These are phyloP conservation scores for Intellagama lesueurii DNA, from an alignment of 2,797 vertebrate species.

Conservation along the genomic window DNA sequence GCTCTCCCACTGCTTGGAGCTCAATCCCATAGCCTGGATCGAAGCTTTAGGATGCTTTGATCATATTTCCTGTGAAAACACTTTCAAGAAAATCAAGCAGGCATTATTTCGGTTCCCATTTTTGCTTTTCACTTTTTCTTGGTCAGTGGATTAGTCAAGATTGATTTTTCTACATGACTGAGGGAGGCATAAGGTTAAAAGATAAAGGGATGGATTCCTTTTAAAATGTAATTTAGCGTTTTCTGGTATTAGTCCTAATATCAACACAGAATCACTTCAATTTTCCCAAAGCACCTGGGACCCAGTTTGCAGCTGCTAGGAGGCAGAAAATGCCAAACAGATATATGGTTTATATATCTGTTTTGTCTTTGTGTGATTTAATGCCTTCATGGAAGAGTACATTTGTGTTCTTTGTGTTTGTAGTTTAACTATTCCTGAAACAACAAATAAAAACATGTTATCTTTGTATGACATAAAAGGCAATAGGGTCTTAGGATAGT, in stretches of 20 bases:
- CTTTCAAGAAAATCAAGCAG: slow-evolving; percentile 69
- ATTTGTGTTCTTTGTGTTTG: not conserved
- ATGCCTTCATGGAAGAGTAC: not conserved
- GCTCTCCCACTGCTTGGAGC: slow-evolving; percentile 6
- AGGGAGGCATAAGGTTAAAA: slow-evolving; percentile 79
- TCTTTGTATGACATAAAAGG: slow-evolving; percentile 16
- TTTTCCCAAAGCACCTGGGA: slow-evolving; percentile 70
- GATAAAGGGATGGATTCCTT: slow-evolving; percentile 77
- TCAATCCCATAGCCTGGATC: slow-evolving; percentile 21
- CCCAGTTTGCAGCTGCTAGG: slow-evolving; percentile 9
- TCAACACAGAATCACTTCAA: slow-evolving; percentile 71
- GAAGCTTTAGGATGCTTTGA: slow-evolving; percentile 41
- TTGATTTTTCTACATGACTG: slow-evolving; percentile 80
- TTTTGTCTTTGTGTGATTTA: not conserved
- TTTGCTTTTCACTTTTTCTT: slow-evolving; percentile 69
- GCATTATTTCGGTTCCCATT: slow-evolving; percentile 58
- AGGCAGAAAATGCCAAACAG: slow-evolving; percentile 21
- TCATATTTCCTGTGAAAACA: slow-evolving; percentile 53
- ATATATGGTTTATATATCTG: rapidly evolving
- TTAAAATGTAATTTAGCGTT: slow-evolving; percentile 79
- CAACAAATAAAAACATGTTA: not conserved
- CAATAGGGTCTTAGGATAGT: not conserved
- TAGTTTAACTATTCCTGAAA: not conserved
- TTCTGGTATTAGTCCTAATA: slow-evolving; percentile 69
- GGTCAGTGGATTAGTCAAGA: slow-evolving; percentile 78